Base-by-base conservation (phyloP, 92 coral and sea anemone species). In the Palythoa caribaeorum region DNA sequence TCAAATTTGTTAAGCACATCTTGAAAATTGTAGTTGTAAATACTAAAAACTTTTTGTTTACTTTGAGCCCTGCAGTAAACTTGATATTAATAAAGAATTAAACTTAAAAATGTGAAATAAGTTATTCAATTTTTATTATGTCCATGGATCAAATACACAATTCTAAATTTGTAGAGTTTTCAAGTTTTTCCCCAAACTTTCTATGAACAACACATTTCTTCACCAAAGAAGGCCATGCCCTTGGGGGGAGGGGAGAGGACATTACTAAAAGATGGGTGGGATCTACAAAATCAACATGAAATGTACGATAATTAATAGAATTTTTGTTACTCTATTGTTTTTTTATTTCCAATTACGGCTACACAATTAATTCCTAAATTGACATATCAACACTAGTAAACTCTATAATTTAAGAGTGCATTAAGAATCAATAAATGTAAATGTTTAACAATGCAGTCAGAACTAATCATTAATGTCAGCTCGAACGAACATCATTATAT, bases 321-420 rank as follows among this genome's bases (percentile, higher is more conserved):
- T 44, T 51, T 15, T 12, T 57, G 55, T 9, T 35, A 20, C 36
- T 16, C 38, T 20, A 44, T 44, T 48, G 44, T 14, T 66, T 81
- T 28, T 62, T 36, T 4, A 48, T 15, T 44, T 60, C 72, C 9
- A 16, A 35, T 48, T 52, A 66, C 12, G 19, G 76, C 9, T 65
- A n/a, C 44, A 47, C 21, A 21, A 38, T 81, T 80, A 66, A 81
- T 44, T 19, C 40, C 39, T 81, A 12, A n/a, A 44, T 14, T 59
- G n/a, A 21, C 73, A 80, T 19, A 59, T 65, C 13, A 48, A 81
- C 59, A 66, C 44, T 59, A 80, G 39, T 80, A 12, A 80, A 38
- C 17, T 13, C 54, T 80, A 9, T 13, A 38, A 48, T 17, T 59
- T 28, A 19, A 28, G 52, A 21, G 39, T 47, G 71, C 51, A 37